Percentiles rank a stretch among this genome's conserved stretches.
phyloP scores from a whole-genome alignment of 2,113 vertebrate genomes.

The Plecturocebus donacophilus region DNA sequence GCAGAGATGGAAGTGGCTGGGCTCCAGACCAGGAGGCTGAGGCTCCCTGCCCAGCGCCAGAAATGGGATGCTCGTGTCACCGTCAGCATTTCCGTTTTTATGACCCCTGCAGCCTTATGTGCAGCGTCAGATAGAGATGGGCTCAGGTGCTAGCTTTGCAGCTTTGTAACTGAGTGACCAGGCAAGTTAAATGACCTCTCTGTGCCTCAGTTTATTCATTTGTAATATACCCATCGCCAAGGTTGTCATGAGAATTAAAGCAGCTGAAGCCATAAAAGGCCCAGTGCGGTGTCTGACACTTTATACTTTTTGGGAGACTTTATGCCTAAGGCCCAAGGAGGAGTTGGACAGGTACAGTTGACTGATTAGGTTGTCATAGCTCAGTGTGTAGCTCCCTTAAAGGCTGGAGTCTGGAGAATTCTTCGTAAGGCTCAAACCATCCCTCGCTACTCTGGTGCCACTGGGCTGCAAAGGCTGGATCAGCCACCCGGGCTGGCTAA shows the following conservation, averaged over 20 bases:
- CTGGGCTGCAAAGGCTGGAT: not conserved
- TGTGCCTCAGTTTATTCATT: not conserved
- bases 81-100: not conserved
- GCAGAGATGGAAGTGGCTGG: not conserved
- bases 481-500: not conserved
- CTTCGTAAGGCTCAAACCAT: not conserved
- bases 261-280: not conserved
- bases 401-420: not conserved
- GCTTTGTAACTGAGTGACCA: not conserved
- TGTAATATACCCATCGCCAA: not conserved
- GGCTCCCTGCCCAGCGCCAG: not conserved
- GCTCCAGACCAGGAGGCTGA: not conserved
- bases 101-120: accelerated
- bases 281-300: not conserved
- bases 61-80: accelerated
- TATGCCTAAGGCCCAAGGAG: not conserved
- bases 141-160: not conserved
- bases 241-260: not conserved
- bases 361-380: not conserved
- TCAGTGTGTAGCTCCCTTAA: not conserved
- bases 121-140: not conserved
- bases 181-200: not conserved
- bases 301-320: not conserved
- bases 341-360: not conserved
- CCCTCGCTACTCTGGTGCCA: not conserved